These are phyloP conservation scores for Muntiacus reevesi DNA, from an alignment of 2,113 vertebrate species.

Conservation along the genomic window DNA sequence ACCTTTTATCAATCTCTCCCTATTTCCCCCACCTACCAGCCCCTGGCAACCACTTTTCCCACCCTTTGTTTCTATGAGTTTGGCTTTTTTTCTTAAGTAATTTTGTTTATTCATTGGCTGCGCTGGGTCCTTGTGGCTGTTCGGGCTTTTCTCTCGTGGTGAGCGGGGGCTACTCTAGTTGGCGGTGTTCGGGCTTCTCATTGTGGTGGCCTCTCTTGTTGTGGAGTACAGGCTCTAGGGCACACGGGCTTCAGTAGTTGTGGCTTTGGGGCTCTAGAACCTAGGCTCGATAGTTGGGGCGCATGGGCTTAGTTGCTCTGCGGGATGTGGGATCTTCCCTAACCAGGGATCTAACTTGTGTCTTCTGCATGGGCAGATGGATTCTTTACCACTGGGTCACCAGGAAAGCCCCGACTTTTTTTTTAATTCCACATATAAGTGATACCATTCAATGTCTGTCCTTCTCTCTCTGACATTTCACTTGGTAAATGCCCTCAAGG, in stretches of 20 bases:
- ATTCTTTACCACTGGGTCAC: neutral
- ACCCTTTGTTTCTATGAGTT: neutral
- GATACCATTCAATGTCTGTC: neutral
- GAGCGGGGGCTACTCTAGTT: neutral
- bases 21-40: neutral
- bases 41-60: neutral
- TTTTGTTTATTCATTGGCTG: neutral
- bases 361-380: neutral
- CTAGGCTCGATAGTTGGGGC: neutral
- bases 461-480: neutral
- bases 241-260: neutral
- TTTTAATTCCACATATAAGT: neutral
- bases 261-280: neutral
- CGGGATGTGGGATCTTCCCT: neutral
- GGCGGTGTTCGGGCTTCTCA: rapidly evolving
- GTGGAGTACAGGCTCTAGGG: neutral
- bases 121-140: neutral
- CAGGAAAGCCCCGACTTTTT: neutral
- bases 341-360: neutral
- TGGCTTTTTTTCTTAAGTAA: neutral
- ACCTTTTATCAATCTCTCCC: neutral
- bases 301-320: neutral
- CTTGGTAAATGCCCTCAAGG: neutral
- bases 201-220: neutral
- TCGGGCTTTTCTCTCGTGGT: neutral